phyloP scores from a whole-genome alignment of 2,113 vertebrate genomes.

The Nerophis lumbriciformis region DNA sequence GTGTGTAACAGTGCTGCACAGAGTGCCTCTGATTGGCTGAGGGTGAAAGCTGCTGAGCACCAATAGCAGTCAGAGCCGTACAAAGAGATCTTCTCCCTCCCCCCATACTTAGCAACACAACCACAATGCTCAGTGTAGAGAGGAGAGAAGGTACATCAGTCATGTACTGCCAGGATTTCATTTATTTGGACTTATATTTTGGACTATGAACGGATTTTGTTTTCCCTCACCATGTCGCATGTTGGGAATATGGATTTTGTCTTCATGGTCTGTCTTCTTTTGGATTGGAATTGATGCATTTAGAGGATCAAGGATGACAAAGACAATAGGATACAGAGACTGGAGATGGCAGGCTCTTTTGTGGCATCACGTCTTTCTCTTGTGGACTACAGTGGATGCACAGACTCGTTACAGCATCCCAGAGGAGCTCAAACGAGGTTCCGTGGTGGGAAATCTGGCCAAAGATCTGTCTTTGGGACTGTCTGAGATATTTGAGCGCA shows the following conservation, averaged over 20 bases:
- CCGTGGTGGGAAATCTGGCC: slow-evolving; percentile 74
- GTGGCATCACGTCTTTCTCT: slow-evolving; percentile 40
- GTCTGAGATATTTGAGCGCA: slow-evolving; percentile 66
- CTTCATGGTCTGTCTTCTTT: too few relatives aligned
- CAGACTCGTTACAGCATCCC: slow-evolving; percentile 68
- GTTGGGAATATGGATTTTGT: too few relatives aligned
- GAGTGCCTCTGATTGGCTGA: slow-evolving; percentile 56
- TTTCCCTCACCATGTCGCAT: too few relatives aligned
- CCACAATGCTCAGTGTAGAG: slow-evolving; percentile 29
- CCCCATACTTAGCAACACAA: slow-evolving; percentile 35
- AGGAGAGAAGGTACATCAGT: slow-evolving; percentile 9
- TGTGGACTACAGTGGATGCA: slow-evolving; percentile 60
- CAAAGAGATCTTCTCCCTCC: slow-evolving; percentile 72
- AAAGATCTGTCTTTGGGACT: slow-evolving; percentile 74
- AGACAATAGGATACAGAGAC: slow-evolving; percentile 44
- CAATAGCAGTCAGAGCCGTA: slow-evolving; percentile 70
- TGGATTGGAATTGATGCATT: slow-evolving; percentile 5
- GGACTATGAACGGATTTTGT: too few relatives aligned
- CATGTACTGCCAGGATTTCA: too few relatives aligned
- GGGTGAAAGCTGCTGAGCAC: slow-evolving; percentile 36
- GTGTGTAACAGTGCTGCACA: too few relatives aligned
- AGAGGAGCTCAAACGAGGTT: slow-evolving; percentile 67
- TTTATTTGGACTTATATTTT: too few relatives aligned
- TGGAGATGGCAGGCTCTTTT: slow-evolving; percentile 57
- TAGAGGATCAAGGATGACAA: slow-evolving; percentile 41